Conservation (phyloP, 2,888 invertebrate species). For the Elysia crispata region DNA sequence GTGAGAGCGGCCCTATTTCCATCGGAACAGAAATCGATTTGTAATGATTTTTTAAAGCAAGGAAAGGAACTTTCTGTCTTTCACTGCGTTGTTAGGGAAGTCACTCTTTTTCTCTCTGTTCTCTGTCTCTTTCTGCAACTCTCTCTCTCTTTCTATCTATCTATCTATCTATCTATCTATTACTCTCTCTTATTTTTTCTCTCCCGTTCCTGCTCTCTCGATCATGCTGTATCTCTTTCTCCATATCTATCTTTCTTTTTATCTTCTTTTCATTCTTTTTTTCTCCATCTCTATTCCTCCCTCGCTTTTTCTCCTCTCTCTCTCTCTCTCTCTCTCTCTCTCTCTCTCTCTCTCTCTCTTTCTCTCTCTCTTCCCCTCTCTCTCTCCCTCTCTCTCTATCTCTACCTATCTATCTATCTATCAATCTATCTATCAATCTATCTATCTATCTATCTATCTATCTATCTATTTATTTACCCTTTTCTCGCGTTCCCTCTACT, state of each 20-base stretch:
- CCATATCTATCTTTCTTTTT: conserved; percentile 36
- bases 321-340: conserved; percentile 15
- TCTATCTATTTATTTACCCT: too few relatives aligned
- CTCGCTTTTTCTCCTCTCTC: conserved; percentile 19
- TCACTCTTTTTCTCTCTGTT: too few relatives aligned
- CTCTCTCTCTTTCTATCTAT: too few relatives aligned
- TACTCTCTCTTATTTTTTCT: too few relatives aligned
- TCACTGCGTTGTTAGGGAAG: not conserved
- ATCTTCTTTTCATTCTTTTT: not conserved
- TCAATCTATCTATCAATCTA: too few relatives aligned
- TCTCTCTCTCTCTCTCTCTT: conserved; percentile 34
- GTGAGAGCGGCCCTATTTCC: not conserved
- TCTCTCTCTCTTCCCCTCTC: conserved; percentile 31
- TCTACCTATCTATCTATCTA: not conserved
- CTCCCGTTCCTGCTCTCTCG: not conserved
- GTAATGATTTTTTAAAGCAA: not conserved
- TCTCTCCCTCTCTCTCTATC: not conserved
- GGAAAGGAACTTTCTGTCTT: not conserved
- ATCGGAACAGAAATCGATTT: too few relatives aligned
- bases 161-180: too few relatives aligned
- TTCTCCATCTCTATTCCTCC: conserved; percentile 19
- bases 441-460: too few relatives aligned
- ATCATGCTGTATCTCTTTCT: conserved; percentile 27
- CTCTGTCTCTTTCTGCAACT: too few relatives aligned
- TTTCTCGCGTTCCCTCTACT: too few relatives aligned